Base-by-base conservation (phyloP, 2,113 vertebrate genomes). In the Craseonycteris thonglongyai region DNA sequence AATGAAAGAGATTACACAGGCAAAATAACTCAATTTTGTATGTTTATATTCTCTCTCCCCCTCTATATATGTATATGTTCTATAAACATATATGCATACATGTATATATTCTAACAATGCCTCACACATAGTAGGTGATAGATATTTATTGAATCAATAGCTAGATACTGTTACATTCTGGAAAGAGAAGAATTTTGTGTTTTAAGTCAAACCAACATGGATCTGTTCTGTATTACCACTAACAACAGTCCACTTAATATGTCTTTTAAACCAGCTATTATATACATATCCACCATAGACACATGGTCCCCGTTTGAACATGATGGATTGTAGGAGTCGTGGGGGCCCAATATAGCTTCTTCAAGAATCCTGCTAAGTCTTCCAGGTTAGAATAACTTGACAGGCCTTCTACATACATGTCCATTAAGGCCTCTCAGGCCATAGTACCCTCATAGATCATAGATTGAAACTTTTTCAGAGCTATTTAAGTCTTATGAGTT, bases 251-350 rank as follows among this genome's bases (percentile, higher is more conserved):
- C n/a, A 22, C 69, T 85, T 76, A 81, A 19, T 66, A 54, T 69
- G 74, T 61, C 86, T 24, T 93, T 94, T 47, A 93, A 97, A 84
- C 45, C 33, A 79, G 71, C 92, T 61, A 45, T 74, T 66, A 66
- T 58, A 10, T 35, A 59, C 6, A 14, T 22, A 42, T 18, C 35
- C 38, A 45, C 21, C 56, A 69, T 2, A 61, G 12, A 33, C 30
- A 28, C 14, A 16, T 8, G 4, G 21, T 18, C 45, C 56, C 72
- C 15, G 6, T 35, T 74, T 93, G 93, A 88, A 49, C 14, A 45
- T 8, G 22, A 11, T 65, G 79, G 38, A 19, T 76, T 80, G 2
- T 10, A 80, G 78, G 4, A 69, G 19, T 58, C 71, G 19, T 9
- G 79, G n/a, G 45, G 69, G 30, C 49, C 84, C 56, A 15, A 3